Evolutionary conservation across 2,888 invertebrate genomes (phyloP), one percentile per base, ranked within the genome.

Genomic region (Gandaritis pyraliata): DNA sequence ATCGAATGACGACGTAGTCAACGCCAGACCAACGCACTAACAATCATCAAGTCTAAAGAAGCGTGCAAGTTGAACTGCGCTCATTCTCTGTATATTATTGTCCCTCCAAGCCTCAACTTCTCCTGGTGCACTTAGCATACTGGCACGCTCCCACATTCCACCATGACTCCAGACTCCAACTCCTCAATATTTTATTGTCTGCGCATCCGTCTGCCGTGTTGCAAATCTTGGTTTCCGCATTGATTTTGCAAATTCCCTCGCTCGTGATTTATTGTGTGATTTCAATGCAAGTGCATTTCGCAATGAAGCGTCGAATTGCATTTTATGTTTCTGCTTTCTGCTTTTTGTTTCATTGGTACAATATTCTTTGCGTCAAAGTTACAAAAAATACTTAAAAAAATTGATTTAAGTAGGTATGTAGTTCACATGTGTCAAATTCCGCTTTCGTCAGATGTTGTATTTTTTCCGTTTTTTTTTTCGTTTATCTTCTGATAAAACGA

Each of bases 171-270:
- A 23, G 23, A 23, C 23, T 23, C 29, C 41, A 49, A 57, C 48
- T 57, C 36, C 38, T 48, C 60, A 49, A 68, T 70, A 68, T 65
- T 69, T 70, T 61, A 69, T 61, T 58, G 67, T 66, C 61, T 53
- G 65, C 49, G 48, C 48, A 56, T 43, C 61, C 39, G 47, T 58
- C 58, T 48, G n/a, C n/a, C 59, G 67, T 64, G 67, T 15, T 43
- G 52, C 45, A 61, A 67, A 66, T 63, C 51, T 30, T 47, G 58
- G 60, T 64, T 65, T 66, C 50, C 68, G 57, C 55, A 66, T 60
- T 52, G 62, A 58, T 50, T 58, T 60, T 41, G 23, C 8, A 46
- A 36, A 13, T 29, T 29, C 18, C 4, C 43, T 3, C 13, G 33
- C 10, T 10, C 33, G 8, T 8, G 47, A 23, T 54, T 59, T 33